Conservation (phyloP, 2,113 vertebrate genomes). For the Nansenia antarctica region DNA sequence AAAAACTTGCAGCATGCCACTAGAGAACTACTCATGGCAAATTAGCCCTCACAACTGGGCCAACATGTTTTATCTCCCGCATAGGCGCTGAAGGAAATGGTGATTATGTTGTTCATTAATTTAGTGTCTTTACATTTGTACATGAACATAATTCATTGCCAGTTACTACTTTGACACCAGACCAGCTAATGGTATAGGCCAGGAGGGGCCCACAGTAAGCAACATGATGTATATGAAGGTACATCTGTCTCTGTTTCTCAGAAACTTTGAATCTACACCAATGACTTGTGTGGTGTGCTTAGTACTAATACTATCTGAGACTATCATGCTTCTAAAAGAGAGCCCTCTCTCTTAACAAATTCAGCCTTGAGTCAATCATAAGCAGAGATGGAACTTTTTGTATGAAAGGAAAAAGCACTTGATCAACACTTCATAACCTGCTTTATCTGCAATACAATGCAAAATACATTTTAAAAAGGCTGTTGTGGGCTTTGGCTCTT, state of each 20-base stretch:
- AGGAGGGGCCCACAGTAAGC: background rate
- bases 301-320: background rate
- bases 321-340: background rate
- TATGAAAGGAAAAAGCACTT: background rate
- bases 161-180: background rate
- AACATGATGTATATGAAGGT: background rate
- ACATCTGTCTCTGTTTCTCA: background rate
- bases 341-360: background rate
- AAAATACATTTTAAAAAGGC: background rate
- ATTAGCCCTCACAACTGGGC: conserved; percentile 23
- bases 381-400: background rate
- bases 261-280: background rate
- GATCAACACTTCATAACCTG: background rate
- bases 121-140: conserved; percentile 13
- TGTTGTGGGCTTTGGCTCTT: background rate
- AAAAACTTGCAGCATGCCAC: conserved; percentile 13
- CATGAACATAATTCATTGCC: background rate
- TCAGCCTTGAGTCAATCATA: background rate
- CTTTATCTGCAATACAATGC: background rate
- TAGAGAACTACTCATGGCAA: conserved; percentile 28
- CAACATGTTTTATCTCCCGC: conserved; percentile 10
- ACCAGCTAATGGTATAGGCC: background rate
- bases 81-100: conserved; percentile 1
- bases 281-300: background rate
- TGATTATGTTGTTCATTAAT: conserved; percentile 2